Percentiles rank a stretch among this genome's conserved stretches.
Conservation (phyloP, 1,140 invertebrate genomes). For the Melipona quadrifasciata region DNA sequence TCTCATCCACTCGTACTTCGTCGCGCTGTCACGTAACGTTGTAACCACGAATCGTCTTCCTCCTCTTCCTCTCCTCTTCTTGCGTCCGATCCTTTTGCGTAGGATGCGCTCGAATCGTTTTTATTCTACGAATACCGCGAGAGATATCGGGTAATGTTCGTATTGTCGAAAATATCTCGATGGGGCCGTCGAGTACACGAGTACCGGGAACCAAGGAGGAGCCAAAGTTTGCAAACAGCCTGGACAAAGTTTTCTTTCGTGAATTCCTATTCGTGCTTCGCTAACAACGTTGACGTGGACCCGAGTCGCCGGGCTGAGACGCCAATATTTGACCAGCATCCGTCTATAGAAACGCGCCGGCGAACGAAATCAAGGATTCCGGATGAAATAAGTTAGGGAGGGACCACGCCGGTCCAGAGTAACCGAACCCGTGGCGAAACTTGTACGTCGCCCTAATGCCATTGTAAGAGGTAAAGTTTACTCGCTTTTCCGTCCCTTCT, state of each 20-base stretch:
- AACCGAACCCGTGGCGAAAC: constrained; percentile 31
- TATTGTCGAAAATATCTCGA: background rate
- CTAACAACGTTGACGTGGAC: constrained; percentile 31
- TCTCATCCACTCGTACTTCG: background rate
- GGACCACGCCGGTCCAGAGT: background rate
- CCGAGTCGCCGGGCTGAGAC: background rate
- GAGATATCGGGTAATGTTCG: background rate
- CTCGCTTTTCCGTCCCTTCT: background rate
- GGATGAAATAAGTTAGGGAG: constrained; percentile 20
- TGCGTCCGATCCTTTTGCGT: too few relatives aligned
- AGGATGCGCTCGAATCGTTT: too few relatives aligned
- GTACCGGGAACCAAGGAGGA: too few relatives aligned
- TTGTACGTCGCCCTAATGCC: constrained; percentile 53
- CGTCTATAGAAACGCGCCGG: background rate
- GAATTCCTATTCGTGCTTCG: background rate
- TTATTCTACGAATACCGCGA: background rate
- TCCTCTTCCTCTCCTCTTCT: too few relatives aligned
- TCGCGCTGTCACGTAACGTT: too few relatives aligned
- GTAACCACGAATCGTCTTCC: too few relatives aligned
- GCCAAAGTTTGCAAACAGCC: background rate
- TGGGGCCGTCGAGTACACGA: too few relatives aligned
- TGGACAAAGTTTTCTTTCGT: background rate
- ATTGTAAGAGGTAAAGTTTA: constrained; percentile 58
- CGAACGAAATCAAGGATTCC: constrained; percentile 30
- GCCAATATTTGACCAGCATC: constrained; percentile 35